Conservation (phyloP, 2,888 invertebrate genomes). For the Lymantria dispar region DNA sequence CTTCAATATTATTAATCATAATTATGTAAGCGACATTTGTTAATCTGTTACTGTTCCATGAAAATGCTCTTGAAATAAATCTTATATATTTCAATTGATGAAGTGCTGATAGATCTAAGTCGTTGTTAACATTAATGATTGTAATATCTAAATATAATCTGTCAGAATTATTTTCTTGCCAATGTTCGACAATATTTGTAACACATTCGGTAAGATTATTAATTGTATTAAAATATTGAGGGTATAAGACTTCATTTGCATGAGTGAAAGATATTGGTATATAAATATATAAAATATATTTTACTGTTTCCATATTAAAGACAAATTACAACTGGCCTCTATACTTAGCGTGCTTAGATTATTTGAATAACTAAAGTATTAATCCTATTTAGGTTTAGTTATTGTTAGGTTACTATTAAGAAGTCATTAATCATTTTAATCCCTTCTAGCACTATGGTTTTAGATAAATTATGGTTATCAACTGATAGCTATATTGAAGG, state of each 20-base stretch:
- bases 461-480: too few species aligned
- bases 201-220: constrained; percentile 24
- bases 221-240: neutral
- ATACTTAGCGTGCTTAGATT: too few species aligned
- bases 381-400: too few species aligned
- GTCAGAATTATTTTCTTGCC: neutral
- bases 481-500: too few species aligned
- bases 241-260: neutral
- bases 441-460: too few species aligned
- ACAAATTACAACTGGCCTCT: neutral
- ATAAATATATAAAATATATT: neutral
- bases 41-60: constrained; percentile 21
- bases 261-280: neutral
- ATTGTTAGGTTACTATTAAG: too few species aligned
- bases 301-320: neutral
- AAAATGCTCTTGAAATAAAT: constrained; percentile 32
- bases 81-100: constrained; percentile 24
- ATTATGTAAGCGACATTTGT: constrained; percentile 35
- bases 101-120: constrained; percentile 24
- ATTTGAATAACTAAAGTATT: too few species aligned
- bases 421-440: too few species aligned
- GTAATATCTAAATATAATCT: constrained; percentile 26
- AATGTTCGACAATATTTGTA: constrained; percentile 21
- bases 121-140: constrained; percentile 31
- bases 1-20: constrained; percentile 25